Evolutionary conservation across 2,888 invertebrate genomes (phyloP).

Genomic region (Leptinotarsa haldemani): DNA sequence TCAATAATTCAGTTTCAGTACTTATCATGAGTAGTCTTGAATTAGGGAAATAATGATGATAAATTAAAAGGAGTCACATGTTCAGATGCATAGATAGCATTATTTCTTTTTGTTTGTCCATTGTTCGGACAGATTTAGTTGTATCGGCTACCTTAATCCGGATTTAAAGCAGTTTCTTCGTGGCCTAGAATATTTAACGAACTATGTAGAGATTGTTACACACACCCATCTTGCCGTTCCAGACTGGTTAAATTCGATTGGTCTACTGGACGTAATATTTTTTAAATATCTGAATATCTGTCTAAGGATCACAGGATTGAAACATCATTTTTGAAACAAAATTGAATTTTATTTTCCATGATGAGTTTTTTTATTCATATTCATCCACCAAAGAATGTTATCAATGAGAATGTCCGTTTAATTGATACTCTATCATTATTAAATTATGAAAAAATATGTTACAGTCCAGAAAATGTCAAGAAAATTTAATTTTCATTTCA

Average conservation of each 20-base stretch:
- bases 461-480: too few relatives aligned
- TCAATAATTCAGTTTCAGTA: slow-evolving; percentile 5
- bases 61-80: slow-evolving; percentile 25
- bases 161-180: slow-evolving; percentile 30
- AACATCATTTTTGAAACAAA: too few relatives aligned
- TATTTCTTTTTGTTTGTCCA: slow-evolving; percentile 27
- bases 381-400: too few relatives aligned
- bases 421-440: too few relatives aligned
- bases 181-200: slow-evolving; percentile 7
- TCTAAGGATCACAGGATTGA: too few relatives aligned
- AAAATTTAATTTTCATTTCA: too few relatives aligned
- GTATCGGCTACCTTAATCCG: slow-evolving; percentile 36
- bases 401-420: too few relatives aligned
- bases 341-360: too few relatives aligned
- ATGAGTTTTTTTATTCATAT: too few relatives aligned
- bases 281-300: not conserved
- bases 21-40: not conserved
- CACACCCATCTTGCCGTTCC: not conserved
- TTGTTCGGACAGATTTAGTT: slow-evolving; percentile 35
- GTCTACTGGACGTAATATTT: not conserved
- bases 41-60: slow-evolving; percentile 27
- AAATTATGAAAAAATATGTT: too few relatives aligned
- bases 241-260: not conserved
- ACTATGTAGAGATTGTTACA: not conserved
- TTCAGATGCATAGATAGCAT: slow-evolving; percentile 31